These are phyloP conservation scores for Aleiodes alternator DNA, from an alignment of 2,888 invertebrate species.

Conservation along the genomic window DNA sequence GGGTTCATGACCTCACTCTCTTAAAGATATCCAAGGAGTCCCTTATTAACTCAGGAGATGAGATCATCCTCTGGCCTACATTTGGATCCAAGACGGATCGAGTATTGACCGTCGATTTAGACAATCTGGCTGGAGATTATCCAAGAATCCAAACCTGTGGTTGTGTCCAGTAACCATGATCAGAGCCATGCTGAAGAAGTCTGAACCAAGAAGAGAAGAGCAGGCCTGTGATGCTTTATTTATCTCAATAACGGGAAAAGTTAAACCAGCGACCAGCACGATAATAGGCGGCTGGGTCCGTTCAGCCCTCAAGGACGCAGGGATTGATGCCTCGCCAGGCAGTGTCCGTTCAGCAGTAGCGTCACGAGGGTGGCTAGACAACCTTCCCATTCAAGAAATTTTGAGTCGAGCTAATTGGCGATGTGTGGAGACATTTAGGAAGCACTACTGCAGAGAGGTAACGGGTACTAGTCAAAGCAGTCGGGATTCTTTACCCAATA, in stretches of 20 bases:
- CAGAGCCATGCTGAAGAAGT: slow-evolving; percentile 37
- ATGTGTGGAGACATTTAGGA: slow-evolving; percentile 40
- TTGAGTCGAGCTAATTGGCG: slow-evolving; percentile 43
- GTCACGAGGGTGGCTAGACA: slow-evolving; percentile 36
- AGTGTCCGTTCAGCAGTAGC: slow-evolving; percentile 47
- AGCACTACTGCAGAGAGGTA: slow-evolving; percentile 33
- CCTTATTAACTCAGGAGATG: slow-evolving; percentile 40
- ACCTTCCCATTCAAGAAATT: slow-evolving; percentile 37
- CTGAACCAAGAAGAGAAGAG: slow-evolving; percentile 32
- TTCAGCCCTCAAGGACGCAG: slow-evolving; percentile 35
- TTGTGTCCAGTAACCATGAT: slow-evolving; percentile 43
- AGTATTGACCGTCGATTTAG: slow-evolving; percentile 39
- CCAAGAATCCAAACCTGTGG: slow-evolving; percentile 44
- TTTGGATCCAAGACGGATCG: slow-evolving; percentile 51
- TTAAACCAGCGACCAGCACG: slow-evolving; percentile 42
- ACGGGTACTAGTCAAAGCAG: too few species aligned
- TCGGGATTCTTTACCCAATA: too few species aligned
- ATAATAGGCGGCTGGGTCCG: slow-evolving; percentile 44
- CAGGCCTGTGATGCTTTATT: slow-evolving; percentile 30
- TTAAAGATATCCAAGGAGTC: slow-evolving; percentile 44
- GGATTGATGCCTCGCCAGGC: not conserved
- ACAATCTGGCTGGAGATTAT: slow-evolving; percentile 50
- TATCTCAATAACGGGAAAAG: slow-evolving; percentile 40
- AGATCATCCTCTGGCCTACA: slow-evolving; percentile 50
- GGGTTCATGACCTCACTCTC: slow-evolving; percentile 48